Evolutionary conservation across 2,797 vertebrate genomes (phyloP).

Genomic region (Mormyrus proboscirostris): DNA sequence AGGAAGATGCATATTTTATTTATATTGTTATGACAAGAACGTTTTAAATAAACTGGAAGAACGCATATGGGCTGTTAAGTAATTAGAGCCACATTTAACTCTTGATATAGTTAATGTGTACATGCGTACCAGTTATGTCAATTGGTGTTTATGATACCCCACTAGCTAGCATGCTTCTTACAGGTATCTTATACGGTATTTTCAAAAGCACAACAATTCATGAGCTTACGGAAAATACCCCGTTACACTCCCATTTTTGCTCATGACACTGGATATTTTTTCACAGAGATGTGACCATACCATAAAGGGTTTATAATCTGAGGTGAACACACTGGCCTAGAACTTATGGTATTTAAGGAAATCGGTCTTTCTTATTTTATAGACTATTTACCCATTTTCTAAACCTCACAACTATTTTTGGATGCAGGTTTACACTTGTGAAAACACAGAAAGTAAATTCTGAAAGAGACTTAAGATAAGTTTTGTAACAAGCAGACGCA

Average conservation of each 20-base stretch:
- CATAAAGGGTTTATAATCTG: not conserved
- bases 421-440: not conserved
- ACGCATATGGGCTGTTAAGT: not conserved
- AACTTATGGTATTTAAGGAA: not conserved
- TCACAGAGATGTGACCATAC: not conserved
- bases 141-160: not conserved
- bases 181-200: not conserved
- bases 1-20: not conserved
- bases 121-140: not conserved
- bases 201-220: not conserved
- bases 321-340: not conserved
- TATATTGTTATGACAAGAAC: not conserved
- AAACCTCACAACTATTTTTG: not conserved
- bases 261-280: not conserved
- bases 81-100: not conserved
- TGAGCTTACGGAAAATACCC: not conserved
- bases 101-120: not conserved
- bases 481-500: not conserved
- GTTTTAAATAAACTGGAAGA: not conserved
- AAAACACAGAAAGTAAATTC: not conserved
- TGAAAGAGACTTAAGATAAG: not conserved
- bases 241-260: not conserved
- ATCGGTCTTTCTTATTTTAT: not conserved
- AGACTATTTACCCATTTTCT: not conserved
- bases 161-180: not conserved